Percentiles rank a stretch among this genome's conserved stretches.
These are phyloP conservation scores for Pachliopta kotzebuea DNA, from an alignment of 2,888 invertebrate genomes.

Conservation along the genomic window DNA sequence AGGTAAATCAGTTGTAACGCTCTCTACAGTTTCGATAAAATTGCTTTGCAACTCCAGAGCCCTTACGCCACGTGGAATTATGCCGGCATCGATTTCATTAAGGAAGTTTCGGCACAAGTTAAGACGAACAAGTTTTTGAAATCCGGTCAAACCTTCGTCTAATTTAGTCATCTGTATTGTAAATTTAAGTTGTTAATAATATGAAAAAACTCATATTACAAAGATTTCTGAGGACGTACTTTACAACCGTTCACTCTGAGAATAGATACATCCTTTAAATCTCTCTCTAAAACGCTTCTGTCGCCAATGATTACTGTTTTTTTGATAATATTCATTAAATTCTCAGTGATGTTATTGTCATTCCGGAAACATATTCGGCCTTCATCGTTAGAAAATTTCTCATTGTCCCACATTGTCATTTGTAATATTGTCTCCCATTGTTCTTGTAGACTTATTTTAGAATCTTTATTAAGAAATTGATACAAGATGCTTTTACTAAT, in stretches of 20 bases:
- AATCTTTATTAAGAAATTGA: conserved; percentile 54
- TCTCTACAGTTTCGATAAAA: conserved; percentile 52
- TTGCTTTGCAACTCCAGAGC: conserved; percentile 77
- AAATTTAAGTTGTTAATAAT: conserved; percentile 4
- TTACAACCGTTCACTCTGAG: conserved; percentile 57
- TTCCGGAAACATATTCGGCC: conserved; percentile 57
- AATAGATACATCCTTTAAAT: conserved; percentile 48
- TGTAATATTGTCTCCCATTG: conserved; percentile 62
- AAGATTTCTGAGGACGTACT: conserved; percentile 39
- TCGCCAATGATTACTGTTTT: conserved; percentile 48
- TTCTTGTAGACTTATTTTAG: conserved; percentile 50
- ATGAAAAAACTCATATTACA: background rate
- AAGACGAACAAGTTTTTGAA: conserved; percentile 61
- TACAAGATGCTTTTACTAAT: conserved; percentile 54
- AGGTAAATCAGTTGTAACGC: conserved; percentile 58
- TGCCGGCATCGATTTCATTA: conserved; percentile 47
- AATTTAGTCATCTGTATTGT: conserved; percentile 70
- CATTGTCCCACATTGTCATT: conserved; percentile 61
- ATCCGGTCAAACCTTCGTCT: conserved; percentile 58
- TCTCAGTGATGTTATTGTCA: conserved; percentile 56
- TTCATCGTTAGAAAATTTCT: conserved; percentile 58
- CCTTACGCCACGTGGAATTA: conserved; percentile 61
- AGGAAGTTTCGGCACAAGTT: conserved; percentile 69
- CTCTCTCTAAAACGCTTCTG: conserved; percentile 46
- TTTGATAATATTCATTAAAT: conserved; percentile 53